Evolutionary conservation across 2,113 vertebrate species (phyloP), one percentile per base, ranked within the genome.

Genomic region (Toxostoma redivivum): DNA sequence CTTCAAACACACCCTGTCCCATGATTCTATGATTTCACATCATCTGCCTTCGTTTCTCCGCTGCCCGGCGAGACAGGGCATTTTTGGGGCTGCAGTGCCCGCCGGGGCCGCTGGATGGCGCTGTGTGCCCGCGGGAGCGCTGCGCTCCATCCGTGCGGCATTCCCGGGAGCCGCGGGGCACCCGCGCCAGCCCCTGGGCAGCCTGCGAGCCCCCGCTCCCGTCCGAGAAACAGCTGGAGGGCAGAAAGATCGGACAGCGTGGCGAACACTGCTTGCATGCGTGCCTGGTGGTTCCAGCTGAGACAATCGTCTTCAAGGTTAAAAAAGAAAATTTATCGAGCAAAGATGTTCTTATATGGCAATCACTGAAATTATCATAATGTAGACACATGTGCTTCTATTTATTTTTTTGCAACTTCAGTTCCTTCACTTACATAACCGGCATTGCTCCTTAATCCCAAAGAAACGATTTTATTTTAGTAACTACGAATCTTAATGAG

Each of bases 21-120:
- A 3, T 2, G 20, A 58, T 13, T 42, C 31, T 11, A 1, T 13
- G 42, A 15, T 24, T 72, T 21, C 15, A 15, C 30, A 6, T 6
- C 19, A 16, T 8, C 5, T 11, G 38, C 27, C 31, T 28, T 25
- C 1, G 4, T 66, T 77, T n/a, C 62, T 12, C 23, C 54, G 3
- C n/a, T 15, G 21, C 33, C 44, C 28, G 7, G 47, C 16, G 12
- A 66, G 4, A 3, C n/a, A 0, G 2, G 5, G 7, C 37, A 0
- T 8, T 64, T 45, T 35, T 2, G 1, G 0, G 44, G 35, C 8
- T 87, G 90, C 44, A 96, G 82, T 76, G 56, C 14, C 21, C 3
- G 3, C 6, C 9, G 2, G 1, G 4, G 12, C 97, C 98, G 97
- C 98, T 78, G 40, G 97, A 89, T 97, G 98, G 98, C 84, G 85